Conservation (phyloP, 2,113 vertebrate genomes). For the Empidonax traillii region DNA sequence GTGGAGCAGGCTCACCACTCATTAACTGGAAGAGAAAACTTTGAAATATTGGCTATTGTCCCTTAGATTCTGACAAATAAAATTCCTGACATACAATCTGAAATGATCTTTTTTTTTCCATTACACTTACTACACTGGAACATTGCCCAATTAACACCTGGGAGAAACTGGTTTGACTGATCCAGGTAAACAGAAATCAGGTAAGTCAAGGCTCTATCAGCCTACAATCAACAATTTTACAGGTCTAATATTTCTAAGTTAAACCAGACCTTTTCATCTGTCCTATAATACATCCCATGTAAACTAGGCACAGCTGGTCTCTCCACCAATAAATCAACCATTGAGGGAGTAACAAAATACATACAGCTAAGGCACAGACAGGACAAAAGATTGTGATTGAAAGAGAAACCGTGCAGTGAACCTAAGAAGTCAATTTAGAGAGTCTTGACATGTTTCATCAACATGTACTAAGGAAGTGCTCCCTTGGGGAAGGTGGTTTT, state of each 20-base stretch:
- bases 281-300: background rate
- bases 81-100: background rate
- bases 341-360: conserved; percentile 14
- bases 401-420: conserved; percentile 19
- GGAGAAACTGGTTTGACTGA: background rate
- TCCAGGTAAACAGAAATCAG: background rate
- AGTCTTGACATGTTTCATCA: conserved; percentile 49
- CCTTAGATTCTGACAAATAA: background rate
- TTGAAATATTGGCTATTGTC: background rate
- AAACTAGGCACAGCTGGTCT: conserved; percentile 43
- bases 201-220: background rate
- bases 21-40: background rate
- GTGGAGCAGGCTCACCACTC: background rate
- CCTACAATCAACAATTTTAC: background rate
- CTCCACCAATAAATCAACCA: conserved; percentile 17
- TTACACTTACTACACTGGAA: background rate
- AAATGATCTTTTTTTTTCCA: background rate
- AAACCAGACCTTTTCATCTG: conserved; percentile 13
- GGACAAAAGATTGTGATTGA: conserved; percentile 15
- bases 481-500: background rate
- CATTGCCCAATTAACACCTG: background rate
- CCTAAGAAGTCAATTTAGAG: conserved; percentile 39
- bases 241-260: background rate
- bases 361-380: background rate
- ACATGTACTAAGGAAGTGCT: conserved; percentile 9